These are phyloP conservation scores for Peribatodes rhomboidaria DNA, from an alignment of 2,888 invertebrate species.

Conservation along the genomic window DNA sequence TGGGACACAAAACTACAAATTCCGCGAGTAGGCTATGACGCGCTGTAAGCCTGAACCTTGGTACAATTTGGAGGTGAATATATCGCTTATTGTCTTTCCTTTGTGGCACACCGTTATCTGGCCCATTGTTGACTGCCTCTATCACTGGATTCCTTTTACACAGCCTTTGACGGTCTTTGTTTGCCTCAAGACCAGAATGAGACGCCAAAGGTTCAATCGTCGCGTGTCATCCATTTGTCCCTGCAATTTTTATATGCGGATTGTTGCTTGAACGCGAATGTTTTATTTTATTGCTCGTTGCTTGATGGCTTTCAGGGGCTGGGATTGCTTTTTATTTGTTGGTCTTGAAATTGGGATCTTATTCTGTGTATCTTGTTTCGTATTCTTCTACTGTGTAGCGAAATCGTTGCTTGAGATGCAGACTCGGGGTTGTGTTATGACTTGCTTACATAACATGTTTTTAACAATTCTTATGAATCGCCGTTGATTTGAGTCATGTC, in stretches of 20 bases:
- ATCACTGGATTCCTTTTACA: conserved; percentile 85
- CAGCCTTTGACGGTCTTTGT: conserved; percentile 84
- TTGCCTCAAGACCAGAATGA: conserved; percentile 83
- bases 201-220: conserved; percentile 75
- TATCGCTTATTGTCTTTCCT: conserved; percentile 47
- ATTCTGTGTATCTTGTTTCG: not conserved
- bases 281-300: conserved; percentile 34
- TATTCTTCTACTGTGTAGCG: too few relatives aligned
- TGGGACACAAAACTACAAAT: too few relatives aligned
- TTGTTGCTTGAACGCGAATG: conserved; percentile 21
- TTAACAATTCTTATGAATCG: too few relatives aligned
- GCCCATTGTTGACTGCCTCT: conserved; percentile 85
- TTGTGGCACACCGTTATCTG: conserved; percentile 66
- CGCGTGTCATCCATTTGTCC: conserved; percentile 72
- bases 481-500: too few relatives aligned
- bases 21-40: not conserved
- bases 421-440: not conserved
- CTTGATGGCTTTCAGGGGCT: not conserved
- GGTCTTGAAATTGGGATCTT: conserved; percentile 5
- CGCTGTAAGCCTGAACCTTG: not conserved
- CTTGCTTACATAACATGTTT: too few relatives aligned
- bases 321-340: conserved; percentile 23
- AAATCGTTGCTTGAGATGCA: not conserved
- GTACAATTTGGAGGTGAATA: not conserved
- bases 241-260: conserved; percentile 47